These are phyloP conservation scores for Archips crataeganus DNA, from an alignment of 2,888 invertebrate genomes.

Conservation along the genomic window DNA sequence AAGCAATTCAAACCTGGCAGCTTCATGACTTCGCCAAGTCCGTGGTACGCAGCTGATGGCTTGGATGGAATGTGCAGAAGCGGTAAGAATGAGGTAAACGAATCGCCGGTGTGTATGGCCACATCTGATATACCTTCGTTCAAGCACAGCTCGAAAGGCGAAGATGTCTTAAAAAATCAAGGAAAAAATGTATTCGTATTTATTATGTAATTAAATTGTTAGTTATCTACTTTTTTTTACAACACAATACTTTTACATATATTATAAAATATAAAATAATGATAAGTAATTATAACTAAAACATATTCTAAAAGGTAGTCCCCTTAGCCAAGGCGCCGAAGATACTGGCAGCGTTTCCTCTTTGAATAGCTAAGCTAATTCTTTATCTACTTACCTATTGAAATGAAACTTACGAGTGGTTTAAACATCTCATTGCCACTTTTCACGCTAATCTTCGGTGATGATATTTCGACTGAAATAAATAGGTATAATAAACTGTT, in stretches of 20 bases:
- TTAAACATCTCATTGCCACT: slow-evolving; percentile 87
- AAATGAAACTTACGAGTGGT: slow-evolving; percentile 81
- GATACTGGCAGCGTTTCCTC: too few species aligned
- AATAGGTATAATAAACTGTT: background rate
- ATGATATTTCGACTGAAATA: slow-evolving; percentile 88
- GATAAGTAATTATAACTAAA: too few species aligned
- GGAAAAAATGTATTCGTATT: background rate
- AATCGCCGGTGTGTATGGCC: slow-evolving; percentile 84
- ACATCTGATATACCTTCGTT: slow-evolving; percentile 89
- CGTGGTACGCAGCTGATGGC: slow-evolving; percentile 83
- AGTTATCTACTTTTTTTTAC: too few species aligned
- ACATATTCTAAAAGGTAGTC: too few species aligned
- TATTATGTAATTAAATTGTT: too few species aligned
- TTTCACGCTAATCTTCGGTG: slow-evolving; percentile 87
- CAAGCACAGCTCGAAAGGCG: slow-evolving; percentile 87
- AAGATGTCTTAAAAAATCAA: slow-evolving; percentile 74
- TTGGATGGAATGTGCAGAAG: slow-evolving; percentile 89
- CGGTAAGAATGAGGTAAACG: slow-evolving; percentile 74
- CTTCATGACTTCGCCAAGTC: slow-evolving; percentile 83
- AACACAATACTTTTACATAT: too few species aligned
- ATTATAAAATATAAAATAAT: too few species aligned
- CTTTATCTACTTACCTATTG: background rate
- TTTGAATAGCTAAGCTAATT: too few species aligned
- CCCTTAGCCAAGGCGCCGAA: too few species aligned
- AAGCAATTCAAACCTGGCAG: slow-evolving; percentile 61